Base-by-base conservation (phyloP, 2,113 vertebrate species). In the Epinephelus moara region DNA sequence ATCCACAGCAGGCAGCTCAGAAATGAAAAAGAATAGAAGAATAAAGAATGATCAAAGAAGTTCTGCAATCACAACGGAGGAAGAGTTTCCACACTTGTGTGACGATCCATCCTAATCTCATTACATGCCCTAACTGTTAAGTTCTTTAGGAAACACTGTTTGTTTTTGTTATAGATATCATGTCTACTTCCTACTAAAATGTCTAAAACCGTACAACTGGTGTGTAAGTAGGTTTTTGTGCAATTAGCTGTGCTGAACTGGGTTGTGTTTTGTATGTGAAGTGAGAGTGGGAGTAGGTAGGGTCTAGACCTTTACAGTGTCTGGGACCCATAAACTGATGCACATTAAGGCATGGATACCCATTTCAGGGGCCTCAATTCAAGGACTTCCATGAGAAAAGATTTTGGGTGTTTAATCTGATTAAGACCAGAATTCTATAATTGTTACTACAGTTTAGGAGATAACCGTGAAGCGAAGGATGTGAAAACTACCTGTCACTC, bases 11-110 rank as follows among this genome's bases (percentile, higher is more conserved):
- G 70, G 66, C 83, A n/a, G 50, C 75, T 86, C 70, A 57, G 40
- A 78, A 81, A 84, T 62, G 47, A 85, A 84, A 87, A 90, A 55
- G 73, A 75, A 86, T 78, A 67, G 77, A 84, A 86, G 68, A 80
- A 86, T 69, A 88, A 73, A 84, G 70, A 81, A 86, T 85, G 77
- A 89, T 79, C 73, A 85, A 70, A 90, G 76, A 19, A 85, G 70
- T 75, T 61, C 25, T 71, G 80, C 81, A 90, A 83, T 83, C 62
- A 74, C 59, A 75, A 77, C 64, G 68, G 19, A 76, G 74, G 70
- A 76, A 33, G 55, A 73, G 66, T 52, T 78, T 72, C 71, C 81
- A 42, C 14, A 14, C 27, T 19, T 64, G 49, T 63, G 68, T 75
- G 57, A 59, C 72, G 50, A 78, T 67, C 77, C 62, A 70, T 68